phyloP scores from a whole-genome alignment of 64 coral and sea anemone species.

The Pocillopora damicornis region DNA sequence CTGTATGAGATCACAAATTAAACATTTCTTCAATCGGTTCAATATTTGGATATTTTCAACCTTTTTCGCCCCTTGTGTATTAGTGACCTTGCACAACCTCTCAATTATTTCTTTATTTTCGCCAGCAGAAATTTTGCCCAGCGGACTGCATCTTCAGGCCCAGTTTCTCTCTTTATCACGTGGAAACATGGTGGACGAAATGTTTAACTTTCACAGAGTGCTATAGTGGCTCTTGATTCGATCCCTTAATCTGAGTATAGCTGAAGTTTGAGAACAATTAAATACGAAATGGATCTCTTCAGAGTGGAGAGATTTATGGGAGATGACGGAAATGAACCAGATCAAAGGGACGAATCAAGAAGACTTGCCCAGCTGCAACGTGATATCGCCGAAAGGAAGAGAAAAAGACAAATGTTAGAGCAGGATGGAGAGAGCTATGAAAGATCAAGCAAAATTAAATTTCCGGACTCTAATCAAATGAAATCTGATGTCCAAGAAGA shows the following conservation, averaged over 20 bases:
- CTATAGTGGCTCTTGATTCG: too few species aligned
- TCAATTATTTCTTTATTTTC: neutral
- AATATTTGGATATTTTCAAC: too few species aligned
- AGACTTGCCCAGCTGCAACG: conserved; percentile 41
- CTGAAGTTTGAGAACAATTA: neutral
- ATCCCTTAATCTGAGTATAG: too few species aligned
- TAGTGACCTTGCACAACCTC: too few species aligned
- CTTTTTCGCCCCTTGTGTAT: too few species aligned
- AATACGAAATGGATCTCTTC: conserved; percentile 72
- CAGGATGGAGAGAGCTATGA: neutral
- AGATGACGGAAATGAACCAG: conserved; percentile 12
- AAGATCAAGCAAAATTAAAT: neutral
- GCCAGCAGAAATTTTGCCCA: neutral
- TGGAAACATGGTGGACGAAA: conserved; percentile 18
- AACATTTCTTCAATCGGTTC: too few species aligned
- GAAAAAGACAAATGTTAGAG: conserved; percentile 18
- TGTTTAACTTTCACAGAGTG: too few species aligned
- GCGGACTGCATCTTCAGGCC: neutral
- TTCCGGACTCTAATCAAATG: neutral
- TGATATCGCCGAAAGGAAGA: conserved; percentile 47
- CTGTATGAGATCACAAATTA: too few species aligned
- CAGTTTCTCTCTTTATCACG: neutral
- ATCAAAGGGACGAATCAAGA: conserved; percentile 26
- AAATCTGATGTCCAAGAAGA: neutral
- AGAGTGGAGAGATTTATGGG: conserved; percentile 69